A percentile compares a stretch with the other conserved stretches of the same genome.
Conservation (phyloP, 2,888 invertebrate species). For the Perizoma affinitatum region DNA sequence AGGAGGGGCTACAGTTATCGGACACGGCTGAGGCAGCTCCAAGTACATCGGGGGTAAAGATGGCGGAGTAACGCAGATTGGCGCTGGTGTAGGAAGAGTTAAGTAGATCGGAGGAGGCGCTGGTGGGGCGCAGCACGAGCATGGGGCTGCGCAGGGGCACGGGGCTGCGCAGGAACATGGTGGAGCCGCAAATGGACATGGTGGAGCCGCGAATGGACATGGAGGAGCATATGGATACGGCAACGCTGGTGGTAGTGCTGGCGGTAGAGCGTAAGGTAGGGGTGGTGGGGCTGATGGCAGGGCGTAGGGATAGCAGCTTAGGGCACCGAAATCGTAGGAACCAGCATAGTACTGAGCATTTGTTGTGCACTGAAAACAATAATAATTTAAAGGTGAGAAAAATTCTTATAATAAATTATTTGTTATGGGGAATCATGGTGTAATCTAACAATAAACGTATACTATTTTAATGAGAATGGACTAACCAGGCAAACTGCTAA, state of each 20-base stretch:
- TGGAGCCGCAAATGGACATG: constrained; percentile 6
- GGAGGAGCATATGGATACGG: constrained; percentile 6
- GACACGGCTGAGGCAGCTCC: constrained; percentile 59
- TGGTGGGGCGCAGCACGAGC: constrained; percentile 46
- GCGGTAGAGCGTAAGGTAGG: constrained; percentile 9
- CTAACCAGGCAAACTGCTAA: constrained; percentile 63
- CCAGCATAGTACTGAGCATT: constrained; percentile 63
- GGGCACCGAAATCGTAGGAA: constrained; percentile 27
- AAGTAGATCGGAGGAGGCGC: constrained; percentile 61
- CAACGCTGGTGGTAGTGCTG: constrained; percentile 13
- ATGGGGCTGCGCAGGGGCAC: constrained; percentile 31
- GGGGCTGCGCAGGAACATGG: too few relatives aligned
- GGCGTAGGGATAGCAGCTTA: constrained; percentile 14
- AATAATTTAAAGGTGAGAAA: constrained; percentile 11
- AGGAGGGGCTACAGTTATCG: constrained; percentile 60
- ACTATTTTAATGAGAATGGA: constrained; percentile 20
- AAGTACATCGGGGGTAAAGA: constrained; percentile 57
- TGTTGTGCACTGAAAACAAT: constrained; percentile 54
- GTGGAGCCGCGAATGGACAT: constrained; percentile 4
- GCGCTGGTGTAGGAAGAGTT: constrained; percentile 62
- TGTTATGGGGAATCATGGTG: background rate
- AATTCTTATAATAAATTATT: background rate
- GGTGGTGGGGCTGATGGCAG: constrained; percentile 13
- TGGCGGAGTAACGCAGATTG: constrained; percentile 57
- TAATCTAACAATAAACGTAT: too few relatives aligned